Percentiles rank a stretch among this genome's conserved stretches.
Evolutionary conservation across 1,140 invertebrate species (phyloP).

Genomic region (Caenorhabditis latens): DNA sequence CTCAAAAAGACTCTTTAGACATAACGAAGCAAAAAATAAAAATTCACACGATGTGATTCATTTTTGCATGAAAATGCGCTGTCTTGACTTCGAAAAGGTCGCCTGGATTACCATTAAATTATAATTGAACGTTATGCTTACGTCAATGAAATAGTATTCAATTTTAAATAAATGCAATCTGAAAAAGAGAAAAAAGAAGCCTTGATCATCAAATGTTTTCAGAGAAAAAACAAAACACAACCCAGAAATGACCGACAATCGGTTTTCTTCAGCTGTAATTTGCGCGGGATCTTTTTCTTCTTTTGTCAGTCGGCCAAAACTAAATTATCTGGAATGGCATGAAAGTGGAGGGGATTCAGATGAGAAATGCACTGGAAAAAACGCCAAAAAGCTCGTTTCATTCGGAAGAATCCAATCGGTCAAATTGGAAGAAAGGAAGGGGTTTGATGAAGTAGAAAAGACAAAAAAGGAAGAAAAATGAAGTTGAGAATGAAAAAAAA

Average conservation of each 20-base stretch:
- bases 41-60: no score
- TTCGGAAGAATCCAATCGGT: slow-evolving; percentile 35
- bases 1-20: no score
- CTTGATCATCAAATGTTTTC: not conserved
- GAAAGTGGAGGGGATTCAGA: not conserved
- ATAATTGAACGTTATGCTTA: no score
- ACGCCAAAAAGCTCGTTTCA: slow-evolving; percentile 34
- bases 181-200: not conserved
- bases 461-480: slow-evolving; percentile 6
- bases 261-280: not conserved
- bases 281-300: not conserved
- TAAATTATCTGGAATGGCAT: not conserved
- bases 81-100: no score
- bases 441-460: slow-evolving; percentile 22
- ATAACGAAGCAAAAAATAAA: no score
- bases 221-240: slow-evolving; percentile 22
- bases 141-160: no score
- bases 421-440: not conserved
- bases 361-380: not conserved
- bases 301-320: not conserved
- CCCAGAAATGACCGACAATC: not conserved
- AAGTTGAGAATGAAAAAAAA: not conserved
- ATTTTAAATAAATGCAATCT: no score
- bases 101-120: no score
- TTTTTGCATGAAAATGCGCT: no score